Conservation (phyloP, 2,113 vertebrate genomes). For the Isichthys henryi region DNA sequence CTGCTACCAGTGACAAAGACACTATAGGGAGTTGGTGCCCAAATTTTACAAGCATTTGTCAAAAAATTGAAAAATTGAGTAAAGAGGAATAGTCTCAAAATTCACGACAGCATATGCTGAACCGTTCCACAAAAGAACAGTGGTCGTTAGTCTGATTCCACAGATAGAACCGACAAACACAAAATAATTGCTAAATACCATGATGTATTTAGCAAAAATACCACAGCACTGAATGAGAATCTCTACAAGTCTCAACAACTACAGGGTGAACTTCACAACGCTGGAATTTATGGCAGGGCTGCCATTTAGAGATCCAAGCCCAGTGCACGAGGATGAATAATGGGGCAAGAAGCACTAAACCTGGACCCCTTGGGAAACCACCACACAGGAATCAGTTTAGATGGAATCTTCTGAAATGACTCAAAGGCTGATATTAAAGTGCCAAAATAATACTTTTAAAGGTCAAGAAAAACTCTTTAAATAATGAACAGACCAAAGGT, state of each 20-base stretch:
- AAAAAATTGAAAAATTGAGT: not conserved
- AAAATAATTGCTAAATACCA: not conserved
- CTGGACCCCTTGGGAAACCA: not conserved
- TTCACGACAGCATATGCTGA: not conserved
- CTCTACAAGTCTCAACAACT: not conserved
- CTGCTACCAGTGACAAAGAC: not conserved
- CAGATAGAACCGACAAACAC: not conserved
- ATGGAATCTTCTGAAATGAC: not conserved
- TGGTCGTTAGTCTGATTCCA: not conserved
- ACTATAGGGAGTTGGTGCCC: not conserved
- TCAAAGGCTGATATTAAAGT: not conserved
- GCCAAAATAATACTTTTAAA: not conserved
- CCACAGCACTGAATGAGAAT: not conserved
- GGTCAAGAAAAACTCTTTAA: not conserved
- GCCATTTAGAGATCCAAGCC: not conserved
- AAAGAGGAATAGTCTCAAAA: not conserved
- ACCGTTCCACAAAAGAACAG: not conserved
- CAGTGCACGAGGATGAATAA: not conserved
- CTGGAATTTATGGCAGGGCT: not conserved
- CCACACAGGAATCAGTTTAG: not conserved
- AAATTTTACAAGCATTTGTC: not conserved
- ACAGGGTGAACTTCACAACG: not conserved
- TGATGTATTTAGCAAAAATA: not conserved
- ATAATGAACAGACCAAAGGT: not conserved
- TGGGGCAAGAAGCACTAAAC: not conserved